Percentiles rank a stretch among this genome's conserved stretches.
phyloP scores from a whole-genome alignment of 2,888 invertebrate genomes.

The Drosophila imparisetae region DNA sequence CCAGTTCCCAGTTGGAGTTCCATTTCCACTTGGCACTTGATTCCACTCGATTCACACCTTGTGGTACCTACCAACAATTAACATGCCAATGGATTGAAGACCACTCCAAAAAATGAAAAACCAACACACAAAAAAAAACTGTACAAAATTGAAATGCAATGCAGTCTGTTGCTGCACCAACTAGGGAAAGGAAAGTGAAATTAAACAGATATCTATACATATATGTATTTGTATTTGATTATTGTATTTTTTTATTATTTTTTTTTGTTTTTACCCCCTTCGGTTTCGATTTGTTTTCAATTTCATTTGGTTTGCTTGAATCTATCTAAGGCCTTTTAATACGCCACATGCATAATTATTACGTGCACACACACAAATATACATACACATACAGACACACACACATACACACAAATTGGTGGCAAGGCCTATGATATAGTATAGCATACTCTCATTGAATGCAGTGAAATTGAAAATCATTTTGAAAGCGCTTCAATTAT shows the following conservation, averaged over 20 bases:
- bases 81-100: constrained; percentile 60
- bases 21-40: constrained; percentile 38
- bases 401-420: constrained; percentile 18
- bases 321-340: constrained; percentile 74
- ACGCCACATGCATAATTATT: constrained; percentile 77
- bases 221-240: background rate
- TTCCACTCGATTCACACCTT: constrained; percentile 42
- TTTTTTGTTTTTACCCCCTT: constrained; percentile 1
- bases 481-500: constrained; percentile 77
- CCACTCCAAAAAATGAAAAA: constrained; percentile 56
- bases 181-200: constrained; percentile 76
- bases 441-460: constrained; percentile 12
- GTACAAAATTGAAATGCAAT: constrained; percentile 69
- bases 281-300: constrained; percentile 70
- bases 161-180: constrained; percentile 62
- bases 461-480: constrained; percentile 76
- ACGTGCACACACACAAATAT: constrained; percentile 37
- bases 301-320: constrained; percentile 60
- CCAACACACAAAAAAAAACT: constrained; percentile 33
- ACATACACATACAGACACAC: constrained; percentile 3
- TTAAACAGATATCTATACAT: constrained; percentile 25
- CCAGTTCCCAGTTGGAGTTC: constrained; percentile 34
- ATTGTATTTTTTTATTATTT: constrained; percentile 1
- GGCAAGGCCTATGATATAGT: constrained; percentile 57
- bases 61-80: constrained; percentile 58